Evolutionary conservation across 2,888 invertebrate genomes (phyloP).

Genomic region (Alitta virens): DNA sequence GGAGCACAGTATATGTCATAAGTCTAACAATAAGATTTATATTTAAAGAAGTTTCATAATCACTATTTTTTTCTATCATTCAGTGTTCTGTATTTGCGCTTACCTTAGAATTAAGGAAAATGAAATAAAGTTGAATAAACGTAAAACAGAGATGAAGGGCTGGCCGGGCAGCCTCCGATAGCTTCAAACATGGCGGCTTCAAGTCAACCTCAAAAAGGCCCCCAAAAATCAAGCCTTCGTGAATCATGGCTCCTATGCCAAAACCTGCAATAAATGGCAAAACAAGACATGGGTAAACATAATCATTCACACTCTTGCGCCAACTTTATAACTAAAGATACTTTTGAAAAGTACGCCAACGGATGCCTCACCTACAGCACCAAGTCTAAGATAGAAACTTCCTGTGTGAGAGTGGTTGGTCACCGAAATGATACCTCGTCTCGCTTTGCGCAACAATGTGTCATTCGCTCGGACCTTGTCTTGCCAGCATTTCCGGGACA

Average conservation of each 20-base stretch:
- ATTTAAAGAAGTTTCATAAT: not conserved
- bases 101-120: constrained; percentile 96
- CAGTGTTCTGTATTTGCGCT: too few relatives aligned
- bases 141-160: constrained; percentile 93
- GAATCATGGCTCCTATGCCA: constrained; percentile 95
- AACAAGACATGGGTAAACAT: too few relatives aligned
- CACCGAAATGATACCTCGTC: constrained; percentile 7
- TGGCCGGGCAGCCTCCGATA: constrained; percentile 86
- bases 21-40: not conserved
- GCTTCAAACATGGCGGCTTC: constrained; percentile 83
- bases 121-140: constrained; percentile 98
- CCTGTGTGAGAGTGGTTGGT: constrained; percentile 34
- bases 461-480: not conserved
- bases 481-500: constrained; percentile 1
- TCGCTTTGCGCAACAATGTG: constrained; percentile 3
- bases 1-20: not conserved
- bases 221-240: constrained; percentile 92
- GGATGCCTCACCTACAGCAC: constrained; percentile 35
- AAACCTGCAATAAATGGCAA: constrained; percentile 69
- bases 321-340: too few relatives aligned
- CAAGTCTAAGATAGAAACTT: constrained; percentile 52
- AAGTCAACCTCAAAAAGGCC: constrained; percentile 89
- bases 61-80: too few relatives aligned
- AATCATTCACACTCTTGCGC: too few relatives aligned
- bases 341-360: too few relatives aligned